Evolutionary conservation across 2,888 invertebrate species (phyloP).

Genomic region (Odontocolon sp.): DNA sequence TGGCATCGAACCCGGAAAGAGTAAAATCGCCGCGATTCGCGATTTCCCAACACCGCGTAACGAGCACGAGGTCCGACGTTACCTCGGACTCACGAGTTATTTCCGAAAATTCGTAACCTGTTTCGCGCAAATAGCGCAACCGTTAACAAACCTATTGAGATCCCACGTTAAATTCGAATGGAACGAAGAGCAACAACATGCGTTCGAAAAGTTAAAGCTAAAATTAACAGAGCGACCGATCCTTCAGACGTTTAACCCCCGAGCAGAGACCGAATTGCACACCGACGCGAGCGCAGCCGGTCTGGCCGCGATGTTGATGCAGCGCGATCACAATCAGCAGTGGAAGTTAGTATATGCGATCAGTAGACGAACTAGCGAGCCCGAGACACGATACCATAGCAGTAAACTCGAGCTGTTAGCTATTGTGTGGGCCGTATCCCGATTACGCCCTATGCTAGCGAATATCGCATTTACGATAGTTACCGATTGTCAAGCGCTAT

Average conservation of each 20-base stretch:
- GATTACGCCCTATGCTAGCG: constrained; percentile 8
- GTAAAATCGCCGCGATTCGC: constrained; percentile 65
- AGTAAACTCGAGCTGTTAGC: constrained; percentile 47
- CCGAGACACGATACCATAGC: constrained; percentile 64
- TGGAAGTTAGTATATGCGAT: constrained; percentile 62
- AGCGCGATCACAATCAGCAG: constrained; percentile 40
- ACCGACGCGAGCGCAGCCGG: constrained; percentile 27
- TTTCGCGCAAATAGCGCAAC: constrained; percentile 32
- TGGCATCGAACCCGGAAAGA: constrained; percentile 46
- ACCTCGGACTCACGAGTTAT: constrained; percentile 27
- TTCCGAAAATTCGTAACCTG: constrained; percentile 42
- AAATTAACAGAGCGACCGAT: constrained; percentile 10
- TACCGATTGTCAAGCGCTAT: constrained; percentile 11
- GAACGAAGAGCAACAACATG: not conserved
- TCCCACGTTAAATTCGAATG: not conserved
- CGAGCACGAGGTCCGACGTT: constrained; percentile 19
- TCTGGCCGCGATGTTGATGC: constrained; percentile 42
- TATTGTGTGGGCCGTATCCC: constrained; percentile 21
- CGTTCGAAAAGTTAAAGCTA: constrained; percentile 21
- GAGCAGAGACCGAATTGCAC: constrained; percentile 39
- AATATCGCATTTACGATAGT: constrained; percentile 43
- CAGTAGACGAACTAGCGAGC: constrained; percentile 62
- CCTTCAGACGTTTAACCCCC: constrained; percentile 13
- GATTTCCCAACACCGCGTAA: no score
- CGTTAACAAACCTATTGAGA: constrained; percentile 3